Evolutionary conservation across 2,888 invertebrate genomes (phyloP).

Genomic region (Tryphoninae sp.): DNA sequence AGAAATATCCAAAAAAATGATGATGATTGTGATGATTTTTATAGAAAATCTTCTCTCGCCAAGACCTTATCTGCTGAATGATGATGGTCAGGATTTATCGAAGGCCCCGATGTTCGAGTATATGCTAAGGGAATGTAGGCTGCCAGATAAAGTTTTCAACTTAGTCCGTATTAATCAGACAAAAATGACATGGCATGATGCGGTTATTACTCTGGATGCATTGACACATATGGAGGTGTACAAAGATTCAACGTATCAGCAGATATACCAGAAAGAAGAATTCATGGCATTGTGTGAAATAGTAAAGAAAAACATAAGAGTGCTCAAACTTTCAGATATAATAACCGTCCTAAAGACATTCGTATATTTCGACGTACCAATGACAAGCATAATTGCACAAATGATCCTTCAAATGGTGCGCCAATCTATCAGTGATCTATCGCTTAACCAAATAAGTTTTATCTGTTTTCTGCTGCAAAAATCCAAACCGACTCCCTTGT

Average conservation of each 20-base stretch:
- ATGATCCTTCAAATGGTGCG: conserved; percentile 85
- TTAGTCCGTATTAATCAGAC: conserved; percentile 80
- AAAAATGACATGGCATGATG: conserved; percentile 83
- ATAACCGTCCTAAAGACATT: conserved; percentile 85
- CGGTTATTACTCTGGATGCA: conserved; percentile 83
- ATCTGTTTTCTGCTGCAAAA: conserved; percentile 84
- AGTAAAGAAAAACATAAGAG: conserved; percentile 82
- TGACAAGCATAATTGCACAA: conserved; percentile 84
- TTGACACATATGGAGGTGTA: conserved; percentile 84
- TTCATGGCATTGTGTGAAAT: conserved; percentile 66
- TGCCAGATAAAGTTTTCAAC: conserved; percentile 78
- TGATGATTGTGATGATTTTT: not conserved
- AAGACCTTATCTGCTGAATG: not conserved
- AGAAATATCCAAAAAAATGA: not conserved
- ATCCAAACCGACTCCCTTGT: conserved; percentile 83
- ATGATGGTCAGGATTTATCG: not conserved
- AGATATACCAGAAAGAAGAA: conserved; percentile 40
- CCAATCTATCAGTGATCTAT: conserved; percentile 84
- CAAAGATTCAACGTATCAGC: conserved; percentile 76
- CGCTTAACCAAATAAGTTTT: conserved; percentile 85
- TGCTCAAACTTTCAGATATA: conserved; percentile 82
- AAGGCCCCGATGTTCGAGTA: not conserved
- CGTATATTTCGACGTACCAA: conserved; percentile 84
- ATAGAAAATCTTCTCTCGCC: conserved; percentile 42
- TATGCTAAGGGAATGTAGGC: conserved; percentile 16